A percentile compares a stretch with the other conserved stretches of the same genome.
phyloP scores from a whole-genome alignment of 2,888 invertebrate genomes.

The Parapristionchus giblindavisi region DNA sequence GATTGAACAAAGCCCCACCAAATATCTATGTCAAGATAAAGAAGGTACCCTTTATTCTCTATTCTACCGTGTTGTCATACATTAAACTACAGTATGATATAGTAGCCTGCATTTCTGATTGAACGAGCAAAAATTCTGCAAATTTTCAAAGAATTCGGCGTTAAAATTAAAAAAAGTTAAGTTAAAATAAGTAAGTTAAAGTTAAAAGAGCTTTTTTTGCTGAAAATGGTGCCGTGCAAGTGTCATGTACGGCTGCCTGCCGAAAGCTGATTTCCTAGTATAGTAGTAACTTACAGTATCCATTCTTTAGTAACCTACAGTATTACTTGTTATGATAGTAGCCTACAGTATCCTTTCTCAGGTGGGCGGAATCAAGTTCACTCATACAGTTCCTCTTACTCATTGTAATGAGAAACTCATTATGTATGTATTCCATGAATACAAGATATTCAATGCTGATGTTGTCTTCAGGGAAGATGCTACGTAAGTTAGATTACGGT shows the following conservation, averaged over 20 bases:
- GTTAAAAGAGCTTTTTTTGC: too few species aligned
- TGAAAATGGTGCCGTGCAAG: too few species aligned
- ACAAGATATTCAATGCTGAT: conserved; percentile 80
- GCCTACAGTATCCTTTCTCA: conserved; percentile 32
- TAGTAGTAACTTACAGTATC: too few species aligned
- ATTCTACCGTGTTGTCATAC: too few species aligned
- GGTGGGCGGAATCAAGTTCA: conserved; percentile 90
- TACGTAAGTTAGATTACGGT: conserved; percentile 74
- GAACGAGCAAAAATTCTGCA: too few species aligned
- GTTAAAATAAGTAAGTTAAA: neutral
- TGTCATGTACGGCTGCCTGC: too few species aligned
- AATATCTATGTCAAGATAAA: conserved; percentile 96
- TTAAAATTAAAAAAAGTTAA: neutral
- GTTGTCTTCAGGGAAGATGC: conserved; percentile 95
- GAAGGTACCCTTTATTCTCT: too few species aligned
- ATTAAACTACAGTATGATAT: too few species aligned
- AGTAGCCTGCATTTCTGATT: too few species aligned
- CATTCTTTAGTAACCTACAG: too few species aligned
- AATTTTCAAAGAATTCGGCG: neutral
- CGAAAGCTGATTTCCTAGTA: too few species aligned
- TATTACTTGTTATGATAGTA: too few species aligned
- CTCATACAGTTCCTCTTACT: conserved; percentile 90
- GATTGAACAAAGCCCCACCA: conserved; percentile 92
- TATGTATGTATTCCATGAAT: conserved; percentile 96
- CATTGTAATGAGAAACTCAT: conserved; percentile 95